Evolutionary conservation across 2,797 vertebrate genomes (phyloP), one percentile per base, ranked within the genome.

Genomic region (Brachyrhaphis roseni): DNA sequence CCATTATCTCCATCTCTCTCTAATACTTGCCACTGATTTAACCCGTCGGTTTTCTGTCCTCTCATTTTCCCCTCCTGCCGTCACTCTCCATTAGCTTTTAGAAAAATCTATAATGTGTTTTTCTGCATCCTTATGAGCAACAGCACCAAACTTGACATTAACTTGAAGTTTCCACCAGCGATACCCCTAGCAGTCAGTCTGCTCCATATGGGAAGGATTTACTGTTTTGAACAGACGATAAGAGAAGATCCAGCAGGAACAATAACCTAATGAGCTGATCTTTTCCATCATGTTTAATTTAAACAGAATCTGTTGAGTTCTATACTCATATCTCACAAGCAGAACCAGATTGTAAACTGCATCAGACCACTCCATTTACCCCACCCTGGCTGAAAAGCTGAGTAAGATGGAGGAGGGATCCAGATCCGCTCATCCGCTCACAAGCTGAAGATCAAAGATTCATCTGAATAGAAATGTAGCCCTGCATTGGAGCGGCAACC

Each of bases 401-500:
- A 91, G 77, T 86, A 45, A 83, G 86, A 78, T 74, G 80, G 13
- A 47, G 72, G 18, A 76, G 72, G 26, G 77, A 78, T 77, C 62
- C 39, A 18, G 82, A 51, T 51, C 49, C 0, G 20, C 7, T 51
- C 49, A 72, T 77, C 84, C 55, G 20, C 80, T 82, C 77, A 86
- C 87, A 88, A 73, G 43, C 84, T 84, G 74, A 45, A 72, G 64
- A 84, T 86, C 66, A 81, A 82, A 87, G 36, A 70, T 45, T 77
- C 88, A 82, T 68, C 86, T 84, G 88, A 89, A 91, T 91, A 82
- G 78, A 78, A 87, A 91, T 81, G 86, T 57, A 78, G 71, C 31
- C 72, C 53, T 55, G 51, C 23, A 26, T 23, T 55, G 51, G 23
- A 11, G 8, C 8, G 26, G 2, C 0, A 1, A 53, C 51, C 51